Evolutionary conservation across 2,113 vertebrate species (phyloP).

Genomic region (Clinocottus analis): DNA sequence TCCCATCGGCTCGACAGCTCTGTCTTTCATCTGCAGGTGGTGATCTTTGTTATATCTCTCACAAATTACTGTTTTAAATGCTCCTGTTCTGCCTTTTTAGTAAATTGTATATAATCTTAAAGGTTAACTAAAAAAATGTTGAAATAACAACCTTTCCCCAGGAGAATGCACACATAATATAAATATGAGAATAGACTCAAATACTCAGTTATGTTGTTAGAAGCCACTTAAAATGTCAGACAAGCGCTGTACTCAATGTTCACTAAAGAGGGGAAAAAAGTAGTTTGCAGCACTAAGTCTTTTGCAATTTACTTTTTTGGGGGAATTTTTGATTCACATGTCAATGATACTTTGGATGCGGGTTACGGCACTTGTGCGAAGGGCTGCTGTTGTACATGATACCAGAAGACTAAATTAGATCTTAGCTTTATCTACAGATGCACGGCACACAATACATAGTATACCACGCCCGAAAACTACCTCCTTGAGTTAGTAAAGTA

Average conservation of each 20-base stretch:
- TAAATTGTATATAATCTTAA: background rate
- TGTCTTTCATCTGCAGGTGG: constrained; percentile 20
- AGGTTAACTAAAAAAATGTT: background rate
- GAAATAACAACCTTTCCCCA: background rate
- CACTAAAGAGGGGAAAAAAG: no score
- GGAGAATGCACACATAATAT: background rate
- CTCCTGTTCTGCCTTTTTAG: background rate
- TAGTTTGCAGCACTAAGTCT: background rate
- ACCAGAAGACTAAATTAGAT: background rate
- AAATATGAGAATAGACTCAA: background rate
- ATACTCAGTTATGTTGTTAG: background rate
- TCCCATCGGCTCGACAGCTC: constrained; percentile 8
- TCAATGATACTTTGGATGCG: background rate
- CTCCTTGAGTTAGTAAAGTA: background rate
- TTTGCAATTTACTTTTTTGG: background rate
- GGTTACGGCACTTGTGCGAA: no score
- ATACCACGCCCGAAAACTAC: no score
- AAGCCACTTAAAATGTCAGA: background rate
- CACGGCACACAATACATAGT: no score
- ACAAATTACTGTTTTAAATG: background rate
- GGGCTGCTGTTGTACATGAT: no score
- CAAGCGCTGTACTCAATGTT: no score
- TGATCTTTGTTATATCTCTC: background rate
- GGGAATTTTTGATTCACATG: background rate
- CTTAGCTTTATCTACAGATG: no score